phyloP scores from a whole-genome alignment of 2,113 vertebrate genomes.

The Saguinus imperator region DNA sequence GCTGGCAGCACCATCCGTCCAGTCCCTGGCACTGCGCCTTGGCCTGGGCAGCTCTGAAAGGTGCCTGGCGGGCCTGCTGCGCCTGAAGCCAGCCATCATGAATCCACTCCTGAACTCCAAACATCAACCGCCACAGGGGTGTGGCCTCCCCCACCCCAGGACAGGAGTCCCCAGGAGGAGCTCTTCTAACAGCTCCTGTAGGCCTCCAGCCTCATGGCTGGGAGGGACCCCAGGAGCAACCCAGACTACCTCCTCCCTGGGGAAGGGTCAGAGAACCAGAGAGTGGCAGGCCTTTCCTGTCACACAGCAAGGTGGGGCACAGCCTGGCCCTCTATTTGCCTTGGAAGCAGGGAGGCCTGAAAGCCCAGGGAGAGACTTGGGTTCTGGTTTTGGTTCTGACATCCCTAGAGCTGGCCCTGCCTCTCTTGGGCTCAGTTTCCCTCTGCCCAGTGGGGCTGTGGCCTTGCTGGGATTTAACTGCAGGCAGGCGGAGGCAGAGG shows the following conservation, averaged over 20 bases:
- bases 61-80: background rate
- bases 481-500: background rate
- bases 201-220: background rate
- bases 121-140: background rate
- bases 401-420: background rate
- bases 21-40: background rate
- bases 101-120: background rate
- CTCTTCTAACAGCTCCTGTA: background rate
- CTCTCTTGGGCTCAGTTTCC: background rate
- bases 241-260: background rate
- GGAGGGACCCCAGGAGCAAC: background rate
- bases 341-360: background rate
- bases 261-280: background rate
- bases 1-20: background rate
- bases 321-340: background rate
- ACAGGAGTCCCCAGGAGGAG: accelerated
- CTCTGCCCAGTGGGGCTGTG: background rate
- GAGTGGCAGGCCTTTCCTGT: too few species aligned
- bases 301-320: background rate
- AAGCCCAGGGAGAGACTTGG: background rate
- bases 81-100: background rate
- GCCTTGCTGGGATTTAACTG: background rate
- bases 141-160: background rate
- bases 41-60: slow-evolving; percentile 14
- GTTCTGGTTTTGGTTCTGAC: background rate